A percentile compares a stretch with the other conserved stretches of the same genome.
phyloP scores from a whole-genome alignment of 2,888 invertebrate genomes.

The Orgyia antiqua region DNA sequence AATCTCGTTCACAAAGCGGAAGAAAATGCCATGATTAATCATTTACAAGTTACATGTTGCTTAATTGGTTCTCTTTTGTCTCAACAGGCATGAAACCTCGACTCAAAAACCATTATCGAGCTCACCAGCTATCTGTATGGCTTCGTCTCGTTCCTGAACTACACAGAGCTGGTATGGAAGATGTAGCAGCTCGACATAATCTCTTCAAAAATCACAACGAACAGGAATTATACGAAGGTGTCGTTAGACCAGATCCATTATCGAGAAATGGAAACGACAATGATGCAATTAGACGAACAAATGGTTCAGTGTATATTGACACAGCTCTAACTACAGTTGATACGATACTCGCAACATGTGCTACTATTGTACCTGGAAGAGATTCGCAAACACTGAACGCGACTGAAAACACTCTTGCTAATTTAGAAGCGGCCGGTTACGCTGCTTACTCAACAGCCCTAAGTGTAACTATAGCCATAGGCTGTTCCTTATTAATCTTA shows the following conservation, averaged over 20 bases:
- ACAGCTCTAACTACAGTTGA: constrained; percentile 84
- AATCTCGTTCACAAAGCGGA: too few relatives aligned
- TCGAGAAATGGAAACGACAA: constrained; percentile 79
- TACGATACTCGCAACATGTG: constrained; percentile 84
- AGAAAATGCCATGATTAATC: too few relatives aligned
- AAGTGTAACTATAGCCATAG: constrained; percentile 88
- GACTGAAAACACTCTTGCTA: constrained; percentile 85
- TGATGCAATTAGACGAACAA: constrained; percentile 78
- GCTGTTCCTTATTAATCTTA: constrained; percentile 87
- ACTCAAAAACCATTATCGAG: constrained; percentile 95
- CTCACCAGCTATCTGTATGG: constrained; percentile 97
- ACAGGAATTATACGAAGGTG: constrained; percentile 92
- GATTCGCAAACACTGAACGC: constrained; percentile 71
- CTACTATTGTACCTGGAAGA: constrained; percentile 78
- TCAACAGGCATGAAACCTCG: constrained; percentile 91
- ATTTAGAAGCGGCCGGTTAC: constrained; percentile 87
- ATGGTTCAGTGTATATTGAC: constrained; percentile 70
- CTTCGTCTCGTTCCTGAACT: constrained; percentile 94
- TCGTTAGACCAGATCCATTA: constrained; percentile 90
- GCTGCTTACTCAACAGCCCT: constrained; percentile 87
- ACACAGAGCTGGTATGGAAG: constrained; percentile 92
- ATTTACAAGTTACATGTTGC: too few relatives aligned
- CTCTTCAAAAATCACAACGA: constrained; percentile 93
- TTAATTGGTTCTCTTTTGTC: too few relatives aligned
- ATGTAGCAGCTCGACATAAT: constrained; percentile 91